Percentiles rank a stretch among this genome's conserved stretches.
phyloP scores from a whole-genome alignment of 2,113 vertebrate genomes.

The Ochotona curzoniae region DNA sequence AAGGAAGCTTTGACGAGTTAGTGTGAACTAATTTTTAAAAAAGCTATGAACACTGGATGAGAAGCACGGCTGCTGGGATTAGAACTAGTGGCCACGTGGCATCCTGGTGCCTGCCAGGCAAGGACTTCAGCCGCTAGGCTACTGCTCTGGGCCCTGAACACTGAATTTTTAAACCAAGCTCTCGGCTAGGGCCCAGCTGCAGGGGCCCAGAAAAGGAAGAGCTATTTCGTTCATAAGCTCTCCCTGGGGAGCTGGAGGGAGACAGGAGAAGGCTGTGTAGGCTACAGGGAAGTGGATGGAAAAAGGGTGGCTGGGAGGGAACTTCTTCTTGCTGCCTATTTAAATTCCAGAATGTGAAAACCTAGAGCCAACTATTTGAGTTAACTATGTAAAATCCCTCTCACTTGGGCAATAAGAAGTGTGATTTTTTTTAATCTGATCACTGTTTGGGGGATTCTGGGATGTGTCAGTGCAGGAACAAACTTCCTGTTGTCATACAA shows the following conservation, averaged over 20 bases:
- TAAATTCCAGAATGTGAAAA: conserved; percentile 50
- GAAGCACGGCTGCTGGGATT: too few species aligned
- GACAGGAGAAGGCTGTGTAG: not conserved
- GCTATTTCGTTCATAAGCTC: not conserved
- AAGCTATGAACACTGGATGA: not conserved
- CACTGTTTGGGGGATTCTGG: conserved; percentile 11
- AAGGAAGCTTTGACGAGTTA: conserved; percentile 3
- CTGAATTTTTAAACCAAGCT: conserved; percentile 21
- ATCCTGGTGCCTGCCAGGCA: too few species aligned
- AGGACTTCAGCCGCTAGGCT: too few species aligned
- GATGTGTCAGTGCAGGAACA: not conserved
- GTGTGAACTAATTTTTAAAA: conserved; percentile 11
- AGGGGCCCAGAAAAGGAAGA: not conserved
- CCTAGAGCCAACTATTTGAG: conserved; percentile 7
- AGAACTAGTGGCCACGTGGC: too few species aligned
- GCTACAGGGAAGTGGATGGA: not conserved
- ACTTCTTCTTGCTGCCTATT: not conserved
- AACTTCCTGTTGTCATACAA: not conserved
- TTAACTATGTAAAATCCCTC: conserved; percentile 19
- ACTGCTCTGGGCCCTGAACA: not conserved
- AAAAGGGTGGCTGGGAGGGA: not conserved
- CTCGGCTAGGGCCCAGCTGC: not conserved
- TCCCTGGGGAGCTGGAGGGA: not conserved
- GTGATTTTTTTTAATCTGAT: not conserved
- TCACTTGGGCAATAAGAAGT: conserved; percentile 17